phyloP scores from a whole-genome alignment of 2,113 vertebrate genomes.

The Penelope pileata region DNA sequence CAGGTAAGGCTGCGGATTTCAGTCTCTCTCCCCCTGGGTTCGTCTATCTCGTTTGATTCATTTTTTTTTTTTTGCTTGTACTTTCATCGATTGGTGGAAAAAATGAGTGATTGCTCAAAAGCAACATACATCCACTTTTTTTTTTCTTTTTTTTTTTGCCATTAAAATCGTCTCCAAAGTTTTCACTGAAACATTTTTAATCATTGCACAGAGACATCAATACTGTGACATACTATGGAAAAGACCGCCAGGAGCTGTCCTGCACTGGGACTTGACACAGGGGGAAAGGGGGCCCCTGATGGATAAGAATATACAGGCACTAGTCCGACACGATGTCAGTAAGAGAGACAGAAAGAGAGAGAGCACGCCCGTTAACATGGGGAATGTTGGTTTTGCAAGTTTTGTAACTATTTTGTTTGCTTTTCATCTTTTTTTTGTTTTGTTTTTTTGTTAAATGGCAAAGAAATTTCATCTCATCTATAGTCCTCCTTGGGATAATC shows the following conservation, averaged over 20 bases:
- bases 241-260: constrained; percentile 83
- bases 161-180: constrained; percentile 77
- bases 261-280: constrained; percentile 82
- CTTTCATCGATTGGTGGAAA: constrained; percentile 80
- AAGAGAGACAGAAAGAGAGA: constrained; percentile 84
- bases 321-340: constrained; percentile 89
- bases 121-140: constrained; percentile 80
- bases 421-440: constrained; percentile 54
- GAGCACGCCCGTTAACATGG: constrained; percentile 83
- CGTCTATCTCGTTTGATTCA: constrained; percentile 51
- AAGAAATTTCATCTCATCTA: constrained; percentile 89
- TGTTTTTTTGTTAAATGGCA: constrained; percentile 73
- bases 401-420: constrained; percentile 54
- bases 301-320: constrained; percentile 89
- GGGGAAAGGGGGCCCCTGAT: constrained; percentile 84
- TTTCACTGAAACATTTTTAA: constrained; percentile 76
- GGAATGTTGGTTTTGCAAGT: constrained; percentile 83
- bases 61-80: constrained; percentile 80
- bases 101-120: constrained; percentile 81
- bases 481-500: constrained; percentile 98
- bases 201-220: constrained; percentile 89
- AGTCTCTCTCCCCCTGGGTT: constrained; percentile 85
- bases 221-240: constrained; percentile 86
- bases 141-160: constrained; percentile 69
- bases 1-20: constrained; percentile 89